Evolutionary conservation across 2,113 vertebrate species (phyloP).

Genomic region (Dendrocopos noguchii): DNA sequence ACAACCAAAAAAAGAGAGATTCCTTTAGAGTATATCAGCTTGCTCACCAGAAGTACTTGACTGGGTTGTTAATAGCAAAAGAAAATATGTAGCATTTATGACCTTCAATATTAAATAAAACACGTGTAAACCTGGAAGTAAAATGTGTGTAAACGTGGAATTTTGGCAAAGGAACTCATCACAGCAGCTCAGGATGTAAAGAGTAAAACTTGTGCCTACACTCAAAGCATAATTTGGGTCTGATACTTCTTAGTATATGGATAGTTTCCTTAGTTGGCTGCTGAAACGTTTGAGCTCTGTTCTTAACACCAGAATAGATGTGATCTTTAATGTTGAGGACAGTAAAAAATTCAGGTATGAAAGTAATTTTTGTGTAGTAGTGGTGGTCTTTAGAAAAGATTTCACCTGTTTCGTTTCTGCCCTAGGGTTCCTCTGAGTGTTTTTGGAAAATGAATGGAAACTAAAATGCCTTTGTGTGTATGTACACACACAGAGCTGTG

Average conservation of each 20-base stretch:
- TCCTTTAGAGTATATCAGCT: fast-evolving
- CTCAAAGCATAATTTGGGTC: not conserved
- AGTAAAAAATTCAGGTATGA: not conserved
- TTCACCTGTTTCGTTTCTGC: not conserved
- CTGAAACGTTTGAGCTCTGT: not conserved
- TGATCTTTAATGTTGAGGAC: not conserved
- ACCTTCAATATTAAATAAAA: not conserved
- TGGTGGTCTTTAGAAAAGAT: not conserved
- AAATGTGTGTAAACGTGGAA: not conserved
- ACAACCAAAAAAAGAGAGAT: not conserved
- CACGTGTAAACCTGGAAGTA: not conserved
- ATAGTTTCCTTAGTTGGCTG: not conserved
- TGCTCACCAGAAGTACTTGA: not conserved
- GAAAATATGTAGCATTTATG: not conserved
- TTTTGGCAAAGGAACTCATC: not conserved
- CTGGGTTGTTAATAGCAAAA: not conserved
- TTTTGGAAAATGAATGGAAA: not conserved
- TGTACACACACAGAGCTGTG: fast-evolving
- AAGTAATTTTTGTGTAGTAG: not conserved
- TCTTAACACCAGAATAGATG: not conserved
- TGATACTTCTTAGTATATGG: not conserved
- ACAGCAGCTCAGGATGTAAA: not conserved
- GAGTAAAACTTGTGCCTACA: not conserved
- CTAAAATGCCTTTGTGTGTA: not conserved
- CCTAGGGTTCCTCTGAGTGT: not conserved